Evolutionary conservation across 2,797 vertebrate genomes (phyloP).

Genomic region (Psittacula derbiana): DNA sequence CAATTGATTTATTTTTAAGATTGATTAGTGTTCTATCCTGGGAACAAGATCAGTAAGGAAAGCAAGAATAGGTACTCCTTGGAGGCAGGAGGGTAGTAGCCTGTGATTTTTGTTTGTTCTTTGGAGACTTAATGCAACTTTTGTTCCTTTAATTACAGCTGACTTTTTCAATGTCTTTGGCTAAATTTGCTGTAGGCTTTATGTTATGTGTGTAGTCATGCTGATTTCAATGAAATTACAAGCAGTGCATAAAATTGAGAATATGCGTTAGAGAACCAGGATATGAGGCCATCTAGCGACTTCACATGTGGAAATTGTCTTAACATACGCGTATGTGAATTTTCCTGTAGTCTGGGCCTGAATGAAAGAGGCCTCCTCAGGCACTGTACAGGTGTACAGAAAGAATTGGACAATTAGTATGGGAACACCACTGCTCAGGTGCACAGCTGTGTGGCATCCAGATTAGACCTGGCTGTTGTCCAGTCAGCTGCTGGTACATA

Average conservation of each 20-base stretch:
- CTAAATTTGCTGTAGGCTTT: not conserved
- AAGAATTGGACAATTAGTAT: not conserved
- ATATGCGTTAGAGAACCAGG: not conserved
- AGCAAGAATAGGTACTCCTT: not conserved
- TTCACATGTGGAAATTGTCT: not conserved
- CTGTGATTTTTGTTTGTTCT: not conserved
- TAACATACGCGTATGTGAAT: not conserved
- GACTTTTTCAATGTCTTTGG: not conserved
- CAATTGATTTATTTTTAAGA: not conserved
- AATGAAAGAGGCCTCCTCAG: not conserved
- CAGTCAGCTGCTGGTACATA: not conserved
- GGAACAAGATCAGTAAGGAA: not conserved
- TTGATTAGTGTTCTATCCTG: not conserved
- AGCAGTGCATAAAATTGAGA: not conserved
- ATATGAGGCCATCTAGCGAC: not conserved
- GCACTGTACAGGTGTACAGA: not conserved
- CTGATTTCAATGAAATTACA: not conserved
- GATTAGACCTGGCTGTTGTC: not conserved
- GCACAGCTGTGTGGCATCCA: not conserved
- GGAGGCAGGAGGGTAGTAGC: not conserved
- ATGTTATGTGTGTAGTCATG: fast-evolving
- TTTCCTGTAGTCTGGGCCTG: not conserved
- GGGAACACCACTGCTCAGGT: too few species aligned
- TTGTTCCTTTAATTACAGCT: not conserved
- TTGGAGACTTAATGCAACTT: not conserved